Evolutionary conservation across 1,140 invertebrate genomes (phyloP).

Genomic region (Aphelinus atriplicis): DNA sequence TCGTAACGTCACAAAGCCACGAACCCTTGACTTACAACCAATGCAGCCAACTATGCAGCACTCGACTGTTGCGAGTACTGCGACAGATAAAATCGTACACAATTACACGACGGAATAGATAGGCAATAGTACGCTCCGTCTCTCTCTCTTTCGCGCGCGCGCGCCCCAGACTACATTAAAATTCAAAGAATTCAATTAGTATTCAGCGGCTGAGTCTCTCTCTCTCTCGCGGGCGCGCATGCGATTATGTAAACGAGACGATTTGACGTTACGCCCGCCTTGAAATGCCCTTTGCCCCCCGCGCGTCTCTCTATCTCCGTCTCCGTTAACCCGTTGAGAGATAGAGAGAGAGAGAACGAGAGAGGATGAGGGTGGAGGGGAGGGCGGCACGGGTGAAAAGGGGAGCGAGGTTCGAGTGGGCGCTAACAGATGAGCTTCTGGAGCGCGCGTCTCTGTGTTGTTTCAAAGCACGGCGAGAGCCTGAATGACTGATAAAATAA

Average conservation of each 20-base stretch:
- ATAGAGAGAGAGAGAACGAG: not conserved
- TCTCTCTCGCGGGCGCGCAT: not conserved
- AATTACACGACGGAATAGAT: not conserved
- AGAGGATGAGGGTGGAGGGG: not conserved
- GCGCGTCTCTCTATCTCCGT: not conserved
- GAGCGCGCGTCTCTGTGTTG: slow-evolving; percentile 9
- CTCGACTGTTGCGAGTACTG: not conserved
- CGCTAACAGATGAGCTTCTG: slow-evolving; percentile 16
- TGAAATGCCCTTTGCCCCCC: slow-evolving; percentile 1
- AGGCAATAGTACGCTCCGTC: not conserved
- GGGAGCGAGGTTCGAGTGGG: not conserved
- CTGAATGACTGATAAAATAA: slow-evolving; percentile 41
- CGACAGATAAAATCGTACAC: slow-evolving; percentile 16
- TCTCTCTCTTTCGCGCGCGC: not conserved
- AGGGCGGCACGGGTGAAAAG: not conserved
- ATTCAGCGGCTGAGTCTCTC: slow-evolving; percentile 5
- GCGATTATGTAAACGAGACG: slow-evolving; percentile 35
- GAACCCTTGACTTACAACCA: no score
- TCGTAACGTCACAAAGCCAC: no score
- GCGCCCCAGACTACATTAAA: slow-evolving; percentile 7
- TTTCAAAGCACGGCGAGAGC: slow-evolving; percentile 21
- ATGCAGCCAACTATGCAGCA: no score
- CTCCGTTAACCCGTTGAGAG: slow-evolving; percentile 12
- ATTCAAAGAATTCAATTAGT: slow-evolving; percentile 42
- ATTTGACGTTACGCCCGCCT: slow-evolving; percentile 28